Conservation (phyloP, 2,113 vertebrate genomes). For the Myrmecobius fasciatus region DNA sequence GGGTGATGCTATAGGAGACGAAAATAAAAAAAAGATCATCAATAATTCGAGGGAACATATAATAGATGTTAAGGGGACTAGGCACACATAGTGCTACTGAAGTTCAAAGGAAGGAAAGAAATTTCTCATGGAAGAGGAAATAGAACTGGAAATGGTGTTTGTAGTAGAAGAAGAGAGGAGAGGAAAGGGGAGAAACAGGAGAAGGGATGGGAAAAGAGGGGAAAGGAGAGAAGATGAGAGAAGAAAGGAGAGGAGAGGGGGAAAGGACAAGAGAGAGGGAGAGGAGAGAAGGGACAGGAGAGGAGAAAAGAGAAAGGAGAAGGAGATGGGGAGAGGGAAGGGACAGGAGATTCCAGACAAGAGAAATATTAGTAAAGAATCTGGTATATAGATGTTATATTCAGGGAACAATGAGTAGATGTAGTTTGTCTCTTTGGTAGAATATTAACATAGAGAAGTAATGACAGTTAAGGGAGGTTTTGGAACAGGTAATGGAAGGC, state of each 20-base stretch:
- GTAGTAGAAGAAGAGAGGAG: background rate
- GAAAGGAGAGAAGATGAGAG: no score
- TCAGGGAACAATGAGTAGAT: background rate
- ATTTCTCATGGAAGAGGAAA: background rate
- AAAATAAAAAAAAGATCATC: background rate
- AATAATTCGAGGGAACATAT: slow-evolving; percentile 6
- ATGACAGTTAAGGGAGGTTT: background rate
- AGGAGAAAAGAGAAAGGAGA: background rate
- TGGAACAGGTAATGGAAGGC: background rate
- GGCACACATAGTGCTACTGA: background rate
- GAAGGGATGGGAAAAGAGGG: no score
- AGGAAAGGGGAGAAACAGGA: background rate
- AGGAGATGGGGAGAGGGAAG: background rate
- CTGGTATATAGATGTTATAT: background rate
- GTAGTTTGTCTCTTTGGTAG: background rate
- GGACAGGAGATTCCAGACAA: background rate
- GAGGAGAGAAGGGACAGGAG: background rate
- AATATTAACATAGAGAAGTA: background rate
- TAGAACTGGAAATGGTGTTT: background rate
- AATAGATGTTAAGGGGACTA: slow-evolving; percentile 23
- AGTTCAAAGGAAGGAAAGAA: background rate
- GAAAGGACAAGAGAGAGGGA: no score
- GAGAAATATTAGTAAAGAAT: background rate
- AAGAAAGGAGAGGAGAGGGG: no score
- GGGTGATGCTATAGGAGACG: background rate